Conservation (phyloP, 2,888 invertebrate species). For the Herminia tarsipennalis region DNA sequence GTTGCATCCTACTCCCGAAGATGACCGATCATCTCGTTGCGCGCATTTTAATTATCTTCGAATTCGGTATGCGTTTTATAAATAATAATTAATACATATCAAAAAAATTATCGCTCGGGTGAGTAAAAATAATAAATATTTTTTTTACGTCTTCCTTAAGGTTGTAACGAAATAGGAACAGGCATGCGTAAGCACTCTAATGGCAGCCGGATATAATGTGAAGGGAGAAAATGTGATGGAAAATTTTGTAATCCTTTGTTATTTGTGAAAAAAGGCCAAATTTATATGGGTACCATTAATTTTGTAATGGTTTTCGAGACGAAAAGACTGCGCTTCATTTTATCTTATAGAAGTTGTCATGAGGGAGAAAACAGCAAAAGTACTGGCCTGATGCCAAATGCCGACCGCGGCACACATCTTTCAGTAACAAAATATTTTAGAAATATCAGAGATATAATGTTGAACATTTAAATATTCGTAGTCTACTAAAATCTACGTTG, state of each 20-base stretch:
- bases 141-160: slow-evolving; percentile 21
- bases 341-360: slow-evolving; percentile 72
- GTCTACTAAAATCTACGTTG: slow-evolving; percentile 26
- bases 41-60: slow-evolving; percentile 35
- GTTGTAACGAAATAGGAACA: slow-evolving; percentile 37
- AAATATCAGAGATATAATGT: slow-evolving; percentile 64
- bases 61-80: slow-evolving; percentile 28
- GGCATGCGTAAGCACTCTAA: slow-evolving; percentile 49
- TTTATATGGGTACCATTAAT: slow-evolving; percentile 28
- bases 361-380: slow-evolving; percentile 76
- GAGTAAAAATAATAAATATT: slow-evolving; percentile 33
- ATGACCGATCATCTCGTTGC: slow-evolving; percentile 20
- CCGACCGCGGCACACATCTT: slow-evolving; percentile 74
- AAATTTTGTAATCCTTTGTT: slow-evolving; percentile 18
- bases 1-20: slow-evolving; percentile 35
- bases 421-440: slow-evolving; percentile 74
- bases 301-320: slow-evolving; percentile 45
- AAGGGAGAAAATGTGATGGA: slow-evolving; percentile 19
- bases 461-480: slow-evolving; percentile 37
- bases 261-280: slow-evolving; percentile 4
- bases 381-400: slow-evolving; percentile 78
- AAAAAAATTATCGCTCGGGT: slow-evolving; percentile 27
- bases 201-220: slow-evolving; percentile 39
- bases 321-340: slow-evolving; percentile 61
- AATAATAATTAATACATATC: slow-evolving; percentile 21